Conservation (phyloP, 2,797 vertebrate genomes). For the Octomys mimax region DNA sequence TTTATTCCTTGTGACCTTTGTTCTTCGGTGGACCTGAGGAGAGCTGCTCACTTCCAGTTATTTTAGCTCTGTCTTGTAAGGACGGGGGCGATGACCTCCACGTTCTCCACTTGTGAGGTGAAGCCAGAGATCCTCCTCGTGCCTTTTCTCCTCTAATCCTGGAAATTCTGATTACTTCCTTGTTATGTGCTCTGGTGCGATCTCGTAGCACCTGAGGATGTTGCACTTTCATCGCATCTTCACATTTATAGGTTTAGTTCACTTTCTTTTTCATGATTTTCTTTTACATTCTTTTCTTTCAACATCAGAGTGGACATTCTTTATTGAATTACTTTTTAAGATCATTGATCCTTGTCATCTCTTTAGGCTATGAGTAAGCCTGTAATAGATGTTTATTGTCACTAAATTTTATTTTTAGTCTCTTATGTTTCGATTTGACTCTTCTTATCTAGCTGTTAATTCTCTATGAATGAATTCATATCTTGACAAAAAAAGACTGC, state of each 20-base stretch:
- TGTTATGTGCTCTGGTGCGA: not conserved
- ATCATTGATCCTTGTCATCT: not conserved
- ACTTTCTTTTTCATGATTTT: conserved; percentile 2
- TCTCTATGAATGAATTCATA: not conserved
- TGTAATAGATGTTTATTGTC: not conserved
- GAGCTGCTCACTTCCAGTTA: not conserved
- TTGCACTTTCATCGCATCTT: not conserved
- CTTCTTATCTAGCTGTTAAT: not conserved
- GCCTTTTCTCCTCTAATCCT: not conserved
- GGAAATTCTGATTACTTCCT: not conserved
- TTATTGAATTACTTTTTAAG: not conserved
- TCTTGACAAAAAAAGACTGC: not conserved
- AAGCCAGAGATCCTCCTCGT: not conserved
- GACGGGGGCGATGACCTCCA: not conserved
- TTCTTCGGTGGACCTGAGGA: not conserved
- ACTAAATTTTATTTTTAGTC: not conserved
- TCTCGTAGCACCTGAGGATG: not conserved
- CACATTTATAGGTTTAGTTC: not conserved
- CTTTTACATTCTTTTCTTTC: not conserved
- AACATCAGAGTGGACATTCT: not conserved
- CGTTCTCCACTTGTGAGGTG: not conserved
- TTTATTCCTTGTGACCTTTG: not conserved
- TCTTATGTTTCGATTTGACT: not conserved
- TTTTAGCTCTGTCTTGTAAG: not conserved
- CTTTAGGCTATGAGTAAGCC: not conserved